Evolutionary conservation across 1,140 invertebrate species (phyloP).

Genomic region (Tigriopus japonicus): DNA sequence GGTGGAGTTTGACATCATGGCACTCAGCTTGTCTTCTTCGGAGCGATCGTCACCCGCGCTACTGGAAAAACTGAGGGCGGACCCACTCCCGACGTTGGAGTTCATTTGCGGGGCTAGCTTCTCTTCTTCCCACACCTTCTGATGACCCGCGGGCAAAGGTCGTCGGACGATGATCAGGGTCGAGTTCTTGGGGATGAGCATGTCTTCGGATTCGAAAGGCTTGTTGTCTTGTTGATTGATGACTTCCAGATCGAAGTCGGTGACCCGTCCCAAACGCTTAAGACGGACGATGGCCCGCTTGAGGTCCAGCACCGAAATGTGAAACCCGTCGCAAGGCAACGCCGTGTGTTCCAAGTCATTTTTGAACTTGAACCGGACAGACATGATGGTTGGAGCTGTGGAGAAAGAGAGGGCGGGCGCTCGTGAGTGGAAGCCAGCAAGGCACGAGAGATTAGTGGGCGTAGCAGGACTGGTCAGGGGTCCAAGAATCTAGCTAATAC

Average conservation of each 20-base stretch:
- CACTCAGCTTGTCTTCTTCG: conserved; percentile 89
- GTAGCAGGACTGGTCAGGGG: no score
- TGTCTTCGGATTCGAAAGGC: conserved; percentile 73
- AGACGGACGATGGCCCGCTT: conserved; percentile 85
- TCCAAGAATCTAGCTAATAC: no score
- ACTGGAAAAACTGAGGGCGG: conserved; percentile 31
- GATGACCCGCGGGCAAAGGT: conserved; percentile 39
- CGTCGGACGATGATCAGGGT: conserved; percentile 82
- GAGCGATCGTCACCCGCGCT: conserved; percentile 67
- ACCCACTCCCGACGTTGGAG: background rate
- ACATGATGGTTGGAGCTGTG: conserved; percentile 41
- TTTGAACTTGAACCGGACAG: conserved; percentile 96
- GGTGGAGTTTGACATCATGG: conserved; percentile 88
- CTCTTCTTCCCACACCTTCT: conserved; percentile 35
- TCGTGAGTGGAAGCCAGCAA: no score
- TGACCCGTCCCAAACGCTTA: conserved; percentile 75
- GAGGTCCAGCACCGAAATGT: conserved; percentile 79
- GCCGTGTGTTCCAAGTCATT: conserved; percentile 82
- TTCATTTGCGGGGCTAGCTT: background rate
- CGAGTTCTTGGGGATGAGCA: conserved; percentile 84
- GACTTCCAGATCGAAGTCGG: conserved; percentile 85
- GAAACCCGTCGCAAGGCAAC: conserved; percentile 84
- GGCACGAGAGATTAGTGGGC: no score
- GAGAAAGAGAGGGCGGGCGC: no score
- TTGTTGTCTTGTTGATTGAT: conserved; percentile 93